Evolutionary conservation across 2,888 invertebrate species (phyloP).

Genomic region (Pristionchus mayeri): DNA sequence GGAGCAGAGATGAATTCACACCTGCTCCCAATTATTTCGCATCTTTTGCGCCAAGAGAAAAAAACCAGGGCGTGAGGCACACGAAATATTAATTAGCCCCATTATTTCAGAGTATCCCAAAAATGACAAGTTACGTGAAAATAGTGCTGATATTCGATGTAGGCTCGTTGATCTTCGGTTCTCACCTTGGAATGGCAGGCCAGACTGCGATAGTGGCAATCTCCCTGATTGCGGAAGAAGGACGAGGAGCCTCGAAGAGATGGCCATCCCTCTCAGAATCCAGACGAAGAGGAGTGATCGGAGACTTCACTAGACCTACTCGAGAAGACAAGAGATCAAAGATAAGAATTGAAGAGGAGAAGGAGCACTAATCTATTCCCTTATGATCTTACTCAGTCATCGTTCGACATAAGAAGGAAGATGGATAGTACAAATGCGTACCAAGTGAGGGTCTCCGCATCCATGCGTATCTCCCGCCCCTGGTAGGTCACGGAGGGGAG

Average conservation of each 20-base stretch:
- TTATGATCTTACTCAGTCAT: too few relatives aligned
- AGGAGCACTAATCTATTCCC: too few relatives aligned
- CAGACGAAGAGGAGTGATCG: conserved; percentile 64
- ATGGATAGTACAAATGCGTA: neutral
- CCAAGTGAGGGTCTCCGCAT: conserved; percentile 34
- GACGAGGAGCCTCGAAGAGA: conserved; percentile 61
- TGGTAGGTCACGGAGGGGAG: conserved; percentile 1
- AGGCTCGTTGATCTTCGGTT: neutral
- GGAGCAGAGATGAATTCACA: neutral
- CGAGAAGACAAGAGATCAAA: neutral
- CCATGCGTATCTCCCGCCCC: conserved; percentile 2
- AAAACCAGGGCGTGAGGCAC: neutral
- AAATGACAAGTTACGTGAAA: neutral
- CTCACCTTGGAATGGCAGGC: conserved; percentile 67
- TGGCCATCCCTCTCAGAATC: conserved; percentile 53
- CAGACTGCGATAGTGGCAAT: conserved; percentile 67
- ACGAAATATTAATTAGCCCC: neutral
- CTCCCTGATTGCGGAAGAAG: conserved; percentile 65
- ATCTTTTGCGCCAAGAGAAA: neutral
- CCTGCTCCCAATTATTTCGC: conserved; percentile 9
- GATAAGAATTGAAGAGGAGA: neutral
- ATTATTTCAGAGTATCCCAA: neutral
- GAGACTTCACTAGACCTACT: conserved; percentile 62
- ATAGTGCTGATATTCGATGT: neutral
- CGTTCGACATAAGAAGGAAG: neutral